Evolutionary conservation across 2,888 invertebrate genomes (phyloP).

Genomic region (Conistra vaccinii): DNA sequence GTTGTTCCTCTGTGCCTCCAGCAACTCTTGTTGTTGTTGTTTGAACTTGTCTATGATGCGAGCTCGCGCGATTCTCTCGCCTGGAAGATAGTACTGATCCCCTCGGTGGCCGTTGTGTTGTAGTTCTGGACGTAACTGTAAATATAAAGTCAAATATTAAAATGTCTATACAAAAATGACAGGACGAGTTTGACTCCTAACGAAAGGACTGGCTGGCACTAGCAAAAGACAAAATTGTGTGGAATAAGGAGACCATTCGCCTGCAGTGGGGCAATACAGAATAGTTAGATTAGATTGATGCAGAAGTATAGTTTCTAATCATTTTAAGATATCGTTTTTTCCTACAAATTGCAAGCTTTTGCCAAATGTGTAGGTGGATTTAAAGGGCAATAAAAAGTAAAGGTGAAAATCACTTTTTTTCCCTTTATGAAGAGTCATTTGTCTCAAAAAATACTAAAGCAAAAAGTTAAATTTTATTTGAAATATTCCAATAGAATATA

Average conservation of each 20-base stretch:
- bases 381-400: neutral
- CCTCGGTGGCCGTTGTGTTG: constrained; percentile 68
- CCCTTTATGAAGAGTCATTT: no score
- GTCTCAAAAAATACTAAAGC: neutral
- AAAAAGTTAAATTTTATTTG: neutral
- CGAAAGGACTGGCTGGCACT: neutral
- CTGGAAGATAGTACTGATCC: constrained; percentile 73
- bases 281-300: neutral
- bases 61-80: constrained; percentile 78
- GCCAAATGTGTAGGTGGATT: neutral
- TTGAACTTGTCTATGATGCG: constrained; percentile 84
- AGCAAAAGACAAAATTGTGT: neutral
- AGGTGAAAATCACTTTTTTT: neutral
- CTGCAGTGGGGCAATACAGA: no score
- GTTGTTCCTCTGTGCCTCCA: constrained; percentile 88
- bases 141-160: neutral
- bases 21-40: constrained; percentile 86
- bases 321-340: neutral
- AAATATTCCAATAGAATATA: neutral
- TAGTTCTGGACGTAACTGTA: constrained; percentile 76
- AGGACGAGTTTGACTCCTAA: neutral
- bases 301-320: neutral
- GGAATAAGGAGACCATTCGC: neutral
- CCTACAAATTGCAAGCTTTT: neutral
- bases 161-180: neutral